Evolutionary conservation across 2,113 vertebrate genomes (phyloP), one percentile per base, ranked within the genome.

Genomic region (Chiloscyllium plagiosum): DNA sequence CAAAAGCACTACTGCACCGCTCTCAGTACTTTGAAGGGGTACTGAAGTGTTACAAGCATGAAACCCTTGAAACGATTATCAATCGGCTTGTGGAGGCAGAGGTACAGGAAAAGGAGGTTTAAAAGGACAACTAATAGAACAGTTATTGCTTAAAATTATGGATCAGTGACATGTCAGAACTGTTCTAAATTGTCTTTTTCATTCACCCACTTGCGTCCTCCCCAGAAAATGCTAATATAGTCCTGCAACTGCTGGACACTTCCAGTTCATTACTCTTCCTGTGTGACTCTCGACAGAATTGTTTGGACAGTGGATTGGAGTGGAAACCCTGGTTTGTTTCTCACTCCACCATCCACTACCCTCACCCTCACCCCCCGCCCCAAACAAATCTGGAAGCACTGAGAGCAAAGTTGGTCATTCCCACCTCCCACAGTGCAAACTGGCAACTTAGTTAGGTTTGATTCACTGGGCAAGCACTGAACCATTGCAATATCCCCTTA

Each of bases 11-110:
- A 95, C 98, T 98, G 97, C 99, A 99, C 96, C 98, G 99, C 96
- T 99, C 99, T 0, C 99, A 99, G 97, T 98, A 99, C 97, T 99
- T 99, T 89, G 99, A 99, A 97, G 99, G 99, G 0, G 99, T 99
- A 61, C 98, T 99, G 96, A 99, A 99, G 96, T 99, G 99, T 96
- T 97, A 98, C 97, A 97, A 98, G n/a, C 97, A 98, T 0, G 99
- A 99, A 96, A 99, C 98, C 3, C 97, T 99, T 96, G 98, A 99
- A 96, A 98, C 98, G 96, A 99, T 99, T 96, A 99, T 99, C 97
- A 99, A 98, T 97, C 97, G 99, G 95, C 98, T 99, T 96, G 99
- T 99, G 37, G 99, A 99, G 96, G 99, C 99, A 0, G 99, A 99
- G 99, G 99, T 99, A 97, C 96, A 97, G 33, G 66, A 33, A n/a